Percentiles rank a stretch among this genome's conserved stretches.
phyloP scores from a whole-genome alignment of 2,888 invertebrate genomes.

The Apotomis capreana region DNA sequence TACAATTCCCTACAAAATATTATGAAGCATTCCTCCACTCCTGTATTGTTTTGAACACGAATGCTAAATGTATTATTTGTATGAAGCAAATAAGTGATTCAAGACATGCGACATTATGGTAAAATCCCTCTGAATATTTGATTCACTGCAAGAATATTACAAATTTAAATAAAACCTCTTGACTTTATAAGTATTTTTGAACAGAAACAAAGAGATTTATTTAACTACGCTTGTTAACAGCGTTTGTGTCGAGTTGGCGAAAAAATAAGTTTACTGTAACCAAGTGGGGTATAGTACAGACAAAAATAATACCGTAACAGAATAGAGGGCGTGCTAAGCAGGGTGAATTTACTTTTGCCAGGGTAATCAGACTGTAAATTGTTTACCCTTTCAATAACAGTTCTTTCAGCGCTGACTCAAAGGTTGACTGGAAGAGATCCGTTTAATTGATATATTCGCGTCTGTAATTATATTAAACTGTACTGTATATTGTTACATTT shows the following conservation, averaged over 20 bases:
- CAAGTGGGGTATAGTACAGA: no score
- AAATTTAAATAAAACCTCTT: constrained; percentile 32
- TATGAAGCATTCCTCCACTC: not conserved
- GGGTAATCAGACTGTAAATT: no score
- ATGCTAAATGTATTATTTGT: constrained; percentile 20
- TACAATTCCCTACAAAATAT: not conserved
- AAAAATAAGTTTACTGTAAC: no score
- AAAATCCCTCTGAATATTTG: constrained; percentile 32
- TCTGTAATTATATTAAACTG: no score
- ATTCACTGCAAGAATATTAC: constrained; percentile 12
- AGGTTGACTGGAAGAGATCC: no score
- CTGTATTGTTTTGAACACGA: constrained; percentile 2
- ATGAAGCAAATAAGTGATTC: constrained; percentile 24
- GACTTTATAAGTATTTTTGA: constrained; percentile 1
- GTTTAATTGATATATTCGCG: no score
- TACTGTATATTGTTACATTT: no score
- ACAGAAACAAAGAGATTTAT: constrained; percentile 24
- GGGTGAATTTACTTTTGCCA: no score
- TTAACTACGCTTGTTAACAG: not conserved
- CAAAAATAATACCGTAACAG: no score
- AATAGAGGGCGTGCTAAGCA: no score
- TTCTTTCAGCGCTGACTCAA: no score
- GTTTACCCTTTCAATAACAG: no score
- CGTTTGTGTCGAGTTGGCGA: not conserved
- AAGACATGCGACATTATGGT: constrained; percentile 28